phyloP scores from a whole-genome alignment of 2,113 vertebrate genomes.

The Corythornis vintsioides region DNA sequence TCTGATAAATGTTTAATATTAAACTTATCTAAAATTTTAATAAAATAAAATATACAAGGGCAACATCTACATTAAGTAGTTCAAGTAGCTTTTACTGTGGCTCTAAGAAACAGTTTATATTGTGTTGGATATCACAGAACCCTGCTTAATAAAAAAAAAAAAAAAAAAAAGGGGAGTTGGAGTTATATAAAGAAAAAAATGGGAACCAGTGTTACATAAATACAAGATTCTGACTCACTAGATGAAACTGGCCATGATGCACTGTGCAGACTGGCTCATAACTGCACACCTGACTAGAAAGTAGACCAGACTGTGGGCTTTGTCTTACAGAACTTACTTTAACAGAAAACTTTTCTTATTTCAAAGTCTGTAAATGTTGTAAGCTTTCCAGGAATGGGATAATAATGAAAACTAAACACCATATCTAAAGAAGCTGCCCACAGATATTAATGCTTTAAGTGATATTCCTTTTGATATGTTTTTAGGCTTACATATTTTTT shows the following conservation, averaged over 20 bases:
- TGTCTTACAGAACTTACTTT: neutral
- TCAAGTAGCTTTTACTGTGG: neutral
- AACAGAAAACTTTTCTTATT: neutral
- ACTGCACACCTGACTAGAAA: neutral
- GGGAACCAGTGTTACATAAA: neutral
- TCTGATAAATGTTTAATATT: constrained; percentile 48
- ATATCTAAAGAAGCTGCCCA: neutral
- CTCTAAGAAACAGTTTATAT: neutral
- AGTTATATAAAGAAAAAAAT: neutral
- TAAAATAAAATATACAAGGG: constrained; percentile 31
- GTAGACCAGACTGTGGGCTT: neutral
- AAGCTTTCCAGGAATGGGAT: neutral
- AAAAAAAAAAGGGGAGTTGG: neutral
- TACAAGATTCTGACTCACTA: neutral
- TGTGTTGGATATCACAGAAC: neutral
- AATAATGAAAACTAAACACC: neutral
- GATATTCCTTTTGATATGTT: neutral
- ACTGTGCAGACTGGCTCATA: neutral
- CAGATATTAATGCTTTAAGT: neutral
- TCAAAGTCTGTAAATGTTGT: neutral
- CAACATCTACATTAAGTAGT: constrained; percentile 4
- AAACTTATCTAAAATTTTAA: constrained; percentile 53
- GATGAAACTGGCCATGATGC: neutral
- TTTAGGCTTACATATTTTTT: neutral
- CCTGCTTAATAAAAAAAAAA: neutral